phyloP scores from a whole-genome alignment of 2,888 invertebrate species.

The Phytoseiulus persimilis region DNA sequence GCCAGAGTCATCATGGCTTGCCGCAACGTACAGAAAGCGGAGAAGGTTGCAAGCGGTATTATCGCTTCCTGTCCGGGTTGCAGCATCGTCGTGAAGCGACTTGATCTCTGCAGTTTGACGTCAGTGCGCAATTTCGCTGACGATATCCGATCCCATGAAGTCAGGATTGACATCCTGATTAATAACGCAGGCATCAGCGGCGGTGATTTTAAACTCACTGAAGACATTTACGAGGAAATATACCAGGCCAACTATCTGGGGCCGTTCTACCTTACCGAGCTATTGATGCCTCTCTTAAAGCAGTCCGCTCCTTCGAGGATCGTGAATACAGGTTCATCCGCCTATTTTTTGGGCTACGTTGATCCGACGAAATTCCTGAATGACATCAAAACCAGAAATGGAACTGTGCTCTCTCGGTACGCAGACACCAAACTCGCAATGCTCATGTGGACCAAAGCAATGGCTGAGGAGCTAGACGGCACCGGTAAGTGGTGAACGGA shows the following conservation, averaged over 20 bases:
- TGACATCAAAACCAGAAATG: background rate
- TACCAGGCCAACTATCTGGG: slow-evolving; percentile 12
- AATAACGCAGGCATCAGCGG: slow-evolving; percentile 7
- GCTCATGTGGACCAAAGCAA: slow-evolving; percentile 1
- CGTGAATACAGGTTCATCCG: background rate
- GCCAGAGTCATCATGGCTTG: background rate
- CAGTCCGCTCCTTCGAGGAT: background rate
- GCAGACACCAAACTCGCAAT: slow-evolving; percentile 8
- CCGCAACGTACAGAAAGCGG: slow-evolving; percentile 7
- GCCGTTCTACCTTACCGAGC: slow-evolving; percentile 10
- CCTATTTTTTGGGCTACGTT: background rate
- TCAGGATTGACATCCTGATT: background rate
- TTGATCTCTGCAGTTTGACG: background rate
- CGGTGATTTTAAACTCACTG: background rate
- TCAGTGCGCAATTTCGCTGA: background rate
- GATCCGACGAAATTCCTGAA: background rate
- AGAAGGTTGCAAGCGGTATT: background rate
- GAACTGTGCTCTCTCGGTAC: background rate
- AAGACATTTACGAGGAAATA: background rate
- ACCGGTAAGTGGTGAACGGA: background rate
- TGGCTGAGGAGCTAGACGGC: background rate
- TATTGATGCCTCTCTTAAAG: slow-evolving; percentile 7
- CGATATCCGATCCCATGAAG: background rate
- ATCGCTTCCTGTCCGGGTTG: background rate
- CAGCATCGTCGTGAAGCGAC: background rate